phyloP scores from a whole-genome alignment of 2,113 vertebrate genomes.

The Lipophrys pholis region DNA sequence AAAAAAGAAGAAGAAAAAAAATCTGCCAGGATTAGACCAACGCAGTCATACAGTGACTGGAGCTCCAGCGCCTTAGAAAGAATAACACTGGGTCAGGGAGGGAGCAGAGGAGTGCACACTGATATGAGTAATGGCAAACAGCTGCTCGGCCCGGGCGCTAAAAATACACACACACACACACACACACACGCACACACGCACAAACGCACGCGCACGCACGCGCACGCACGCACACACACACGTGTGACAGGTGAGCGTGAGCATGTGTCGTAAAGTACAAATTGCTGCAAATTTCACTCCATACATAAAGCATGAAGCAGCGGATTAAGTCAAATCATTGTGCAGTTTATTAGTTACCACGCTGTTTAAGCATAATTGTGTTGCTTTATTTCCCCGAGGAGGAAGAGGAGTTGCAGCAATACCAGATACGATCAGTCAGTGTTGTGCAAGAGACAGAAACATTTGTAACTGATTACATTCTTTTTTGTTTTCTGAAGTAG shows the following conservation, averaged over 20 bases:
- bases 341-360: conserved; percentile 24
- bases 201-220: conserved; percentile 24
- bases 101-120: conserved; percentile 67
- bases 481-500: too few relatives aligned
- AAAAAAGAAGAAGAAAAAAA: conserved; percentile 54
- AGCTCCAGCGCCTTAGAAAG: conserved; percentile 70
- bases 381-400: background rate
- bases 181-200: too few relatives aligned
- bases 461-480: too few relatives aligned
- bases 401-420: background rate
- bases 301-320: conserved; percentile 29
- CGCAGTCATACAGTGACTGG: conserved; percentile 61
- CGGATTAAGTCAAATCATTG: conserved; percentile 32
- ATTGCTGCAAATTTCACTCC: conserved; percentile 40
- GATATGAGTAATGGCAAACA: conserved; percentile 84
- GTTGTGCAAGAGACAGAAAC: too few relatives aligned
- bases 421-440: too few relatives aligned
- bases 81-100: conserved; percentile 74
- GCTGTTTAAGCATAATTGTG: background rate
- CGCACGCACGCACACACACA: conserved; percentile 24
- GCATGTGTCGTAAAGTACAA: conserved; percentile 48
- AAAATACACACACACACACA: conserved; percentile 74
- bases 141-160: conserved; percentile 73
- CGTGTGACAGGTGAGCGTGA: too few relatives aligned
- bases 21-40: conserved; percentile 46